These are phyloP conservation scores for Coelopa frigida DNA, from an alignment of 1,140 invertebrate genomes.

Conservation along the genomic window DNA sequence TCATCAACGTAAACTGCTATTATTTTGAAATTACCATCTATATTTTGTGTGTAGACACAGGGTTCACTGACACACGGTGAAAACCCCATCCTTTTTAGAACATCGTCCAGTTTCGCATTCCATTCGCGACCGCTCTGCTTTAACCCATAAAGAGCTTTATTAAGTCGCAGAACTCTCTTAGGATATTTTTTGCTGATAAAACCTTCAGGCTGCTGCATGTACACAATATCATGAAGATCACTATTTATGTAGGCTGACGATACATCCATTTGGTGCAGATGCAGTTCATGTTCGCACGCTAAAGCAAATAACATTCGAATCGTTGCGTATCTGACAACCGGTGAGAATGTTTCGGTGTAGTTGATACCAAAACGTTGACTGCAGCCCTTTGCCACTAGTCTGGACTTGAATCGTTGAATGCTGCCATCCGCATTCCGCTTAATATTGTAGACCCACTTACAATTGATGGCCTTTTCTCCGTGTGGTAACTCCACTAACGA, in stretches of 20 bases:
- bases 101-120: constrained; percentile 17
- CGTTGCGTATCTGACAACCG: constrained; percentile 33
- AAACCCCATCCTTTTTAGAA: constrained; percentile 10
- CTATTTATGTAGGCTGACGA: constrained; percentile 47
- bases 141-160: constrained; percentile 27
- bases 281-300: constrained; percentile 28
- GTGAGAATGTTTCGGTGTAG: constrained; percentile 41
- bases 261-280: constrained; percentile 40
- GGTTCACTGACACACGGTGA: constrained; percentile 4
- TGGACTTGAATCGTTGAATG: constrained; percentile 33
- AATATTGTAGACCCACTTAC: constrained; percentile 7
- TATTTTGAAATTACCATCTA: not conserved
- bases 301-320: constrained; percentile 41
- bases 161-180: constrained; percentile 9
- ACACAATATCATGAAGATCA: constrained; percentile 42
- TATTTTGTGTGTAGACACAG: constrained; percentile 11
- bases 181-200: constrained; percentile 19
- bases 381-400: constrained; percentile 43
- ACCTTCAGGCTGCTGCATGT: constrained; percentile 40
- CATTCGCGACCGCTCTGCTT: constrained; percentile 27
- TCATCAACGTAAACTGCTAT: constrained; percentile 9
- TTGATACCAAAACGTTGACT: constrained; percentile 33
- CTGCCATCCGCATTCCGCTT: constrained; percentile 6
- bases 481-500: constrained; percentile 1
- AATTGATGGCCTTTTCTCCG: too few relatives aligned